Base-by-base conservation (phyloP, 2,888 invertebrate genomes). In the Ferrisia virgata region DNA sequence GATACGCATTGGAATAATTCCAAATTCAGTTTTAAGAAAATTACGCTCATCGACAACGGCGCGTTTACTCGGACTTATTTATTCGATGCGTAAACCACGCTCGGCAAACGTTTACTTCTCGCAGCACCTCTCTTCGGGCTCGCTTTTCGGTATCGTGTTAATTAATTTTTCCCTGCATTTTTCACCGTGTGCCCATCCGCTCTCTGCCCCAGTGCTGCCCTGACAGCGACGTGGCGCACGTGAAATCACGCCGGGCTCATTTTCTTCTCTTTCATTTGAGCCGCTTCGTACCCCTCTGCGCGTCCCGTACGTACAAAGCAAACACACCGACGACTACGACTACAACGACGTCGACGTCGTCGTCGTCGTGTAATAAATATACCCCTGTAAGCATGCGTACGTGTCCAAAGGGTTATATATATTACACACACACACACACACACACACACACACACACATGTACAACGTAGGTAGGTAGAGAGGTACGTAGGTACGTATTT, bases 11-110 rank as follows among this genome's bases (percentile, higher is more conserved):
- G 72, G 72, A 72, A 72, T 33, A 33, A 72, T 72, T 72, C 72
- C 72, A 72, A 72, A 72, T 72, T 33, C 33, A 33, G 33, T 72
- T 72, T 72, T 72, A 72, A 72, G 72, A 72, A 72, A 72, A 72
- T 72, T 72, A 72, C 58, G 58, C 28, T 64, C 58, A 64, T 64
- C 58, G 58, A 64, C 58, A 64, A 25, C 58, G 47, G 47, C 58
- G 25, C 58, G 58, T 64, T 64, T 28, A 28, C 25, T 64, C 28
- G 28, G 28, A 64, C 28, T 64, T 64, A 64, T 64, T 64, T 64
- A 64, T 64, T 64, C 28, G 58, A 64, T 13, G 58, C 58, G 58
- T 64, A 13, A 22, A 25, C 58, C 58, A 13, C 25, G 9, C 58
- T 64, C 28, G 25, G 58, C 58, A 28, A 25, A 25, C 58, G 58